Conservation (phyloP, 2,113 vertebrate genomes). For the Bucco capensis region DNA sequence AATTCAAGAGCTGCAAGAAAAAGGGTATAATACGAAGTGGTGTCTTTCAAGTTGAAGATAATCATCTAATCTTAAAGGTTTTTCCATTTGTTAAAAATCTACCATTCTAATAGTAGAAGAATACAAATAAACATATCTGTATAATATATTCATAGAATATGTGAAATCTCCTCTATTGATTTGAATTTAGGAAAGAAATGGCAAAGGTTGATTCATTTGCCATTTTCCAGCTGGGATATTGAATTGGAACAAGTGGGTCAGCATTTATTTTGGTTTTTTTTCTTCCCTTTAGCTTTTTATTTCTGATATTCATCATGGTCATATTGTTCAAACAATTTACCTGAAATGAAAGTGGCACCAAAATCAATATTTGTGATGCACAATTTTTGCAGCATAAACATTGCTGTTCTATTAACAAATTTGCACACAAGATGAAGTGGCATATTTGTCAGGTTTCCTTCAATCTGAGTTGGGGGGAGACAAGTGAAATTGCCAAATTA, state of each 20-base stretch:
- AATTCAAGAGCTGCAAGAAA: not conserved
- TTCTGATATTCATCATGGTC: slow-evolving; percentile 87
- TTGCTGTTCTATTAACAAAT: slow-evolving; percentile 73
- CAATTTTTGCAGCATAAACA: slow-evolving; percentile 87
- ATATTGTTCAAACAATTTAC: slow-evolving; percentile 87
- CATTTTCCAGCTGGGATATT: slow-evolving; percentile 64
- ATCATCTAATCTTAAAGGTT: not conserved
- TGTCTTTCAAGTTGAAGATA: not conserved
- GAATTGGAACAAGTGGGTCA: slow-evolving; percentile 76
- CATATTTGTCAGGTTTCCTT: slow-evolving; percentile 52
- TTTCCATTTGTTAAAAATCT: not conserved
- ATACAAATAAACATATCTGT: slow-evolving; percentile 53
- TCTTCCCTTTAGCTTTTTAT: slow-evolving; percentile 70
- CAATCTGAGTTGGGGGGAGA: slow-evolving; percentile 42
- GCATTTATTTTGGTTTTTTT: slow-evolving; percentile 73
- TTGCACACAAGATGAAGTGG: slow-evolving; percentile 65
- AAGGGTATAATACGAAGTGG: not conserved
- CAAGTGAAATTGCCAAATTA: slow-evolving; percentile 79
- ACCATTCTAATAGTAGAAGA: not conserved
- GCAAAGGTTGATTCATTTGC: slow-evolving; percentile 60
- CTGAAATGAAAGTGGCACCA: slow-evolving; percentile 80
- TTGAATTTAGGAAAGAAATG: slow-evolving; percentile 73
- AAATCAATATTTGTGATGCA: slow-evolving; percentile 86
- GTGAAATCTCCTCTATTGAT: slow-evolving; percentile 77
- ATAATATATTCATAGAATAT: slow-evolving; percentile 63